phyloP scores from a whole-genome alignment of 2,888 invertebrate species.

The Melanchra persicariae region DNA sequence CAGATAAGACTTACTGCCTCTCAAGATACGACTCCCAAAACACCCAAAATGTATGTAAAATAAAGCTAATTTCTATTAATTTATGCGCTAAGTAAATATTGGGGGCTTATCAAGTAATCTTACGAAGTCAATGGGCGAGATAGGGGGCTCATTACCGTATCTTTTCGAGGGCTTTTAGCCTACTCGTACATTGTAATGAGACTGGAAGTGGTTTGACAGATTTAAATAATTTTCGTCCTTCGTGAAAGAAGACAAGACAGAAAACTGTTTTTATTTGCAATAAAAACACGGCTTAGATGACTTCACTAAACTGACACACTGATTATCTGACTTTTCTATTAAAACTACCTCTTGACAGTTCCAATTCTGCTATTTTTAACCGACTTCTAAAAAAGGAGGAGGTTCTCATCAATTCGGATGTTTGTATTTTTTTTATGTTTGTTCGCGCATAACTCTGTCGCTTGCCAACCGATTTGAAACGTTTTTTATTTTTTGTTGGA shows the following conservation, averaged over 20 bases:
- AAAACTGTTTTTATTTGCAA: not conserved
- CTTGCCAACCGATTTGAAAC: no score
- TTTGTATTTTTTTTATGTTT: no score
- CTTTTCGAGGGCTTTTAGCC: slow-evolving; percentile 67
- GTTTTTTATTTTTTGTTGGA: no score
- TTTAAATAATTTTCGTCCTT: slow-evolving; percentile 3
- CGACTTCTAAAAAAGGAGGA: no score
- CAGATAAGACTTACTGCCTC: not conserved
- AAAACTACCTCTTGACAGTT: no score
- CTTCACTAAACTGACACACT: no score
- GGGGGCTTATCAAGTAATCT: slow-evolving; percentile 77
- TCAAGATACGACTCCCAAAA: slow-evolving; percentile 24
- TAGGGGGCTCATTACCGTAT: slow-evolving; percentile 76
- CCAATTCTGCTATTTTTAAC: no score
- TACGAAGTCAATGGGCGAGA: slow-evolving; percentile 73
- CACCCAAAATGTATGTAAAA: slow-evolving; percentile 43
- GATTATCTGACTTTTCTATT: no score
- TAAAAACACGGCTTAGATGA: not conserved
- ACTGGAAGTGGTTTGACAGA: slow-evolving; percentile 51
- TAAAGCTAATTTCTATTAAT: slow-evolving; percentile 64
- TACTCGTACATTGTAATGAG: slow-evolving; percentile 31
- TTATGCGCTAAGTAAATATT: slow-evolving; percentile 64
- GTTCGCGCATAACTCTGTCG: no score
- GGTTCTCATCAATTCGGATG: no score
- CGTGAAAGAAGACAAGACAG: no score